phyloP scores from a whole-genome alignment of 2,888 invertebrate genomes.

The Ormyrus rosae region DNA sequence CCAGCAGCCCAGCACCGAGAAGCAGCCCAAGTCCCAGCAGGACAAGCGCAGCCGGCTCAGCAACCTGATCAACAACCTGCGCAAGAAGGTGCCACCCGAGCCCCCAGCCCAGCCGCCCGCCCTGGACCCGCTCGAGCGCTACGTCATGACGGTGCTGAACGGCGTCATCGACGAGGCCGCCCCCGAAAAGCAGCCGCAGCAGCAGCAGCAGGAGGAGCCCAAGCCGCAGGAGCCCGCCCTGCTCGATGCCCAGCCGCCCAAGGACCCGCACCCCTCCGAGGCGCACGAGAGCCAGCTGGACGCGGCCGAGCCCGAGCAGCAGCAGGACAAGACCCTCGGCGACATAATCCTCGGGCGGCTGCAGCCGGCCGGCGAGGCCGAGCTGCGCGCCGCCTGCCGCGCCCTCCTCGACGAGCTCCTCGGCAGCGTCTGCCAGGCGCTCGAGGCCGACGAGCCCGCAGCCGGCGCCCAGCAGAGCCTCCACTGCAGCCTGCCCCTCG shows the following conservation, averaged over 20 bases:
- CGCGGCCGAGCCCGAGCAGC: constrained; percentile 62
- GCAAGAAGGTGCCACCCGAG: constrained; percentile 69
- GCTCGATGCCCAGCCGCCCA: neutral
- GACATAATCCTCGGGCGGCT: no score
- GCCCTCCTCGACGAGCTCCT: no score
- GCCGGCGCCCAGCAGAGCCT: constrained; percentile 62
- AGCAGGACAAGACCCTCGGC: no score
- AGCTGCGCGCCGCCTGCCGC: neutral
- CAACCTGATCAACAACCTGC: constrained; percentile 73
- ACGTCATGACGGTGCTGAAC: constrained; percentile 73
- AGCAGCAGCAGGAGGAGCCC: neutral
- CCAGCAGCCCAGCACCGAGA: constrained; percentile 46
- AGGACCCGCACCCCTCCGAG: constrained; percentile 60
- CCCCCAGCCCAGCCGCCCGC: constrained; percentile 59
- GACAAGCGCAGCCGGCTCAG: constrained; percentile 73
- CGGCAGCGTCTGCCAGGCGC: neutral
- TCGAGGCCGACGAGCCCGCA: neutral
- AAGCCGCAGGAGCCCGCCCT: no score
- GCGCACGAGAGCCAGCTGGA: constrained; percentile 67
- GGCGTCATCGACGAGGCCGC: constrained; percentile 70
- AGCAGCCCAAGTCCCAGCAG: constrained; percentile 58
- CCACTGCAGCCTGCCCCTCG: constrained; percentile 71
- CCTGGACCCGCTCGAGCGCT: constrained; percentile 71
- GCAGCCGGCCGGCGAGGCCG: no score
- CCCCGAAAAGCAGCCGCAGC: constrained; percentile 51